Evolutionary conservation across 2,888 invertebrate species (phyloP).

Genomic region (Euphydryas editha): DNA sequence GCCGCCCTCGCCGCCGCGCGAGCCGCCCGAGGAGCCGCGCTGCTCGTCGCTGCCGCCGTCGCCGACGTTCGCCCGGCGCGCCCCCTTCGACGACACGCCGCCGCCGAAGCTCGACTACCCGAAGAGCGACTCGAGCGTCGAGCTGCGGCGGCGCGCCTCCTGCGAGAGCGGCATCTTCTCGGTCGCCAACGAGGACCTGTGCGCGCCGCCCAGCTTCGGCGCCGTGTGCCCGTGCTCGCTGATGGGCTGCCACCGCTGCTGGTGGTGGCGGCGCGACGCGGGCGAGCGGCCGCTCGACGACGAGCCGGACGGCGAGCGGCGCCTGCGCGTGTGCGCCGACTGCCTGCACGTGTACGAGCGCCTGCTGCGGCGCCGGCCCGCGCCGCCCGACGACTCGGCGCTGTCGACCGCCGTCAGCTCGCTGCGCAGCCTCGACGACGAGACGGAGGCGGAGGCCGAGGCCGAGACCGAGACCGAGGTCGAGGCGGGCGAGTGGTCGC

Average conservation of each 20-base stretch:
- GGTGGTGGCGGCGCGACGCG: slow-evolving; percentile 61
- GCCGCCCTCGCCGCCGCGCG: slow-evolving; percentile 43
- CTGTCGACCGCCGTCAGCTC: slow-evolving; percentile 57
- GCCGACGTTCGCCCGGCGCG: slow-evolving; percentile 58
- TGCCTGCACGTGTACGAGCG: slow-evolving; percentile 65
- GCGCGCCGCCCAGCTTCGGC: slow-evolving; percentile 62
- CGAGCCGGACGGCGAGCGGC: slow-evolving; percentile 46
- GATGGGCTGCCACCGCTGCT: slow-evolving; percentile 74
- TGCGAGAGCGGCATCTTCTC: slow-evolving; percentile 96
- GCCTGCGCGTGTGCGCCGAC: slow-evolving; percentile 52
- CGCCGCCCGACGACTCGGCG: slow-evolving; percentile 84
- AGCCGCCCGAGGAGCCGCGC: slow-evolving; percentile 54
- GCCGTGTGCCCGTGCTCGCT: slow-evolving; percentile 75
- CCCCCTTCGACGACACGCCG: slow-evolving; percentile 46
- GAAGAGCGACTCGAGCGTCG: slow-evolving; percentile 29
- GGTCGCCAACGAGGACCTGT: slow-evolving; percentile 90
- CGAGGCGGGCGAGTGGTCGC: slow-evolving; percentile 46
- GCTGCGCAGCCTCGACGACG: slow-evolving; percentile 84
- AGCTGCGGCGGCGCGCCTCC: slow-evolving; percentile 87
- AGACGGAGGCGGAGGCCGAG: slow-evolving; percentile 46
- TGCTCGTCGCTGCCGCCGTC: slow-evolving; percentile 71
- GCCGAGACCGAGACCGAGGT: slow-evolving; percentile 34
- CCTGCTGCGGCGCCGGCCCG: slow-evolving; percentile 48
- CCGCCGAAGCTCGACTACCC: slow-evolving; percentile 44
- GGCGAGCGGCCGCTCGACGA: slow-evolving; percentile 39